Base-by-base conservation (phyloP, 2,888 invertebrate genomes). In the Drosophila demipolita region DNA sequence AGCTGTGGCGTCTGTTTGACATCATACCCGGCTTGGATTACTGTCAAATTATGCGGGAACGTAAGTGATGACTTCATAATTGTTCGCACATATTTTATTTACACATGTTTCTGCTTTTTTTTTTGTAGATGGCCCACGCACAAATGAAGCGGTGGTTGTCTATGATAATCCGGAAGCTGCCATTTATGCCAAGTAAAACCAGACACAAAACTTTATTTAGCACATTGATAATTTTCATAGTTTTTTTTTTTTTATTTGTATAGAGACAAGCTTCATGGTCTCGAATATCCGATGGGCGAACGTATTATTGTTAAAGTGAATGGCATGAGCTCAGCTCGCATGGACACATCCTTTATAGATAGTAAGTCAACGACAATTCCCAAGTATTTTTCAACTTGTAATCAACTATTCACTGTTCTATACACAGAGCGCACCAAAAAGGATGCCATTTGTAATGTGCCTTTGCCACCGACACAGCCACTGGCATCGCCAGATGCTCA, bases 231-330 rank as follows among this genome's bases (percentile, higher is more conserved):
- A 26, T 6, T 29, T 29, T 29, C 1, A 6, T 29, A 1, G 5
- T 5, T 29, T 29, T 29, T 1, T 29, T 29, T 29, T 29, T 29
- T 7, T 9, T 20, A 3, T 53, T 60, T 59, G 20, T 97, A 96
- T 54, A 95, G 96, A 82, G 96, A 97, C 79, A 98, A 98, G 93
- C 94, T 98, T 52, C 96, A 98, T 92, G 96, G 97, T 5, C 96
- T 98, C 93, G 98, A 98, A 93, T 98, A 98, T 93, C 98, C 98
- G 0, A 96, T 97, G 29, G 98, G 98, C 23, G 95, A 96, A 88
- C 95, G 96, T 72, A 94, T 98, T 78, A 96, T 96, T 66, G 93
- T 93, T 0, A 93, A 92, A 75, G 85, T 93, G 5, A 90, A 92
- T 23, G 92, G 92, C 12, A 91, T 91, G 81, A 93, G 91, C 55